These are phyloP conservation scores for Phrynocephalus versicolor DNA, from an alignment of 2,113 vertebrate genomes.

Conservation along the genomic window DNA sequence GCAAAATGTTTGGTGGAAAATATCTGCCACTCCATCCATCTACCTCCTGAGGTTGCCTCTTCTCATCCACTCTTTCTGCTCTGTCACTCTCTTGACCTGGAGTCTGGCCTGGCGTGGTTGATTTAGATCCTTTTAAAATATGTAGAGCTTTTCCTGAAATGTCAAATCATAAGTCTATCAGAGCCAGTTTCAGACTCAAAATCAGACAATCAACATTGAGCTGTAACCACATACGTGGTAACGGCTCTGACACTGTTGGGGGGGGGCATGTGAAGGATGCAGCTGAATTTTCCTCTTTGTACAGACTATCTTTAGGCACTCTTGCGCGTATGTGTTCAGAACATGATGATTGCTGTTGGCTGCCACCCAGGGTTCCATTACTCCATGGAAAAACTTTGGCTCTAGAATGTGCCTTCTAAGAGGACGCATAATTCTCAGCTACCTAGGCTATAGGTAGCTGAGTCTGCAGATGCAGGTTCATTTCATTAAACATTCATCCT, in stretches of 20 bases:
- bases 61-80: no score
- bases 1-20: no score
- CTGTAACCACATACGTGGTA: not conserved
- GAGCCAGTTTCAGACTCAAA: not conserved
- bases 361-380: not conserved
- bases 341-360: not conserved
- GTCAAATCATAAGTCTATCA: not conserved
- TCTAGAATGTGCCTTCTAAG: no score
- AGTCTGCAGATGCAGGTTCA: no score
- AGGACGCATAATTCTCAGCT: no score
- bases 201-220: not conserved
- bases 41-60: no score
- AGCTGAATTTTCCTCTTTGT: not conserved
- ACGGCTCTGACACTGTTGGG: not conserved
- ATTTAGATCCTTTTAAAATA: not conserved
- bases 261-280: no score
- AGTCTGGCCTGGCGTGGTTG: no score
- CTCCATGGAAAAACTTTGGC: not conserved
- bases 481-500: no score
- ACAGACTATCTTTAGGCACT: not conserved
- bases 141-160: not conserved
- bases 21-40: no score
- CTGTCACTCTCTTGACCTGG: no score
- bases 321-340: not conserved
- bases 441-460: no score